Percentiles rank a stretch among this genome's conserved stretches.
Evolutionary conservation across 2,888 invertebrate species (phyloP).

Genomic region (Gymnocheta viridis): DNA sequence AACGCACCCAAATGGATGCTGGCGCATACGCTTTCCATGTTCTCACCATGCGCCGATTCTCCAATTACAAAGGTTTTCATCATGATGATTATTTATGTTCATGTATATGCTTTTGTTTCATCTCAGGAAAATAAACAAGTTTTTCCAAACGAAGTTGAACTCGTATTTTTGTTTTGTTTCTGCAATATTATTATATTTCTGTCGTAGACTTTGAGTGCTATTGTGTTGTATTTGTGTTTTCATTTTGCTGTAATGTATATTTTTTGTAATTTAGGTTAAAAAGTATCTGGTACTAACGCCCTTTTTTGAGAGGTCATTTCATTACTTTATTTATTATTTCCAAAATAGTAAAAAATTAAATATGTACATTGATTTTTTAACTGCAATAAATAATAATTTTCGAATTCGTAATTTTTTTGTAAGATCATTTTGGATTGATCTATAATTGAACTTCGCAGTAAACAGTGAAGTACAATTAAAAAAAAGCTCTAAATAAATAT

Average conservation of each 20-base stretch:
- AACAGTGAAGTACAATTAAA: not conserved
- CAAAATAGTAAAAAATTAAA: not conserved
- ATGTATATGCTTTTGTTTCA: slow-evolving; percentile 27
- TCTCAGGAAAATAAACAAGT: slow-evolving; percentile 28
- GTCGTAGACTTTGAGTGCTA: slow-evolving; percentile 60
- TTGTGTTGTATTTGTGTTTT: slow-evolving; percentile 8
- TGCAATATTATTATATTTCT: slow-evolving; percentile 71
- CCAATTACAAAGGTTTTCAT: not conserved
- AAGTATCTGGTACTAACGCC: slow-evolving; percentile 71
- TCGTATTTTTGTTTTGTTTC: slow-evolving; percentile 47
- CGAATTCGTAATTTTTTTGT: not conserved
- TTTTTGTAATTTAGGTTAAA: slow-evolving; percentile 72
- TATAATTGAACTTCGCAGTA: not conserved
- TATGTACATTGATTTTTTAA: too few relatives aligned
- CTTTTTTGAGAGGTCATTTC: slow-evolving; percentile 66
- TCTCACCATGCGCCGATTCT: slow-evolving; percentile 24
- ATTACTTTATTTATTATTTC: not conserved
- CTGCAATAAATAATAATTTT: not conserved
- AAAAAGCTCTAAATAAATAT: not conserved
- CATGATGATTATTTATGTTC: slow-evolving; percentile 20
- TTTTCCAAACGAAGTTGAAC: slow-evolving; percentile 23
- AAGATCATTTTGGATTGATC: not conserved
- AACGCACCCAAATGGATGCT: slow-evolving; percentile 68
- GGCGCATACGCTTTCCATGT: slow-evolving; percentile 30
- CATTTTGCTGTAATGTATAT: slow-evolving; percentile 25